A percentile compares a stretch with the other conserved stretches of the same genome.
Evolutionary conservation across 2,797 vertebrate genomes (phyloP).

Genomic region (Poecilia wingei): DNA sequence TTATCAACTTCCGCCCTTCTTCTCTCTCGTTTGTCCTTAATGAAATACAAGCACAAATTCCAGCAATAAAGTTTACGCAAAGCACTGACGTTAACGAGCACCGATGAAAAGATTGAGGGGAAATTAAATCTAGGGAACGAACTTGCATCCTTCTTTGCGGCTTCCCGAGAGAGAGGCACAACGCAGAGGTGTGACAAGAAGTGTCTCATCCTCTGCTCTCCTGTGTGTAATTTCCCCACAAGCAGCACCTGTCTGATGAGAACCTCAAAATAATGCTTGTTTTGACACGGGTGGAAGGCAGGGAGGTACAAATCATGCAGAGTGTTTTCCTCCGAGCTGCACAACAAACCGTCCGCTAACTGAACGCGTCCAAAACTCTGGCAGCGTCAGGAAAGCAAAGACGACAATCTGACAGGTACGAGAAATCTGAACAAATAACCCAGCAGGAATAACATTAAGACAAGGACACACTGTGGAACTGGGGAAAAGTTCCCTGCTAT

Average conservation of each 20-base stretch:
- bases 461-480: neutral
- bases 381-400: slow-evolving; percentile 17
- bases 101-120: slow-evolving; percentile 38
- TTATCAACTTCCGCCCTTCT: neutral
- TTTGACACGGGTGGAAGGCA: slow-evolving; percentile 11
- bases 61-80: slow-evolving; percentile 11
- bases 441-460: neutral
- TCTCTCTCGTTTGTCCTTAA: neutral
- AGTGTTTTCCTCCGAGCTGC: slow-evolving; percentile 5
- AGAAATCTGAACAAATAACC: neutral
- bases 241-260: slow-evolving; percentile 44
- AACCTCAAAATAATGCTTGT: slow-evolving; percentile 62
- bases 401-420: neutral
- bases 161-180: slow-evolving; percentile 31
- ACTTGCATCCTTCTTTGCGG: slow-evolving; percentile 23
- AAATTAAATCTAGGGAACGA: slow-evolving; percentile 57
- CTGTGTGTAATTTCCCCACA: slow-evolving; percentile 44
- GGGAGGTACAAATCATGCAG: slow-evolving; percentile 19
- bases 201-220: slow-evolving; percentile 32
- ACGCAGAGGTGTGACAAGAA: slow-evolving; percentile 32
- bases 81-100: slow-evolving; percentile 23
- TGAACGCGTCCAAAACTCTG: neutral
- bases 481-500: neutral
- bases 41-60: neutral
- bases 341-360: neutral